These are phyloP conservation scores for Periplaneta americana DNA, from an alignment of 1,140 invertebrate species.

Conservation along the genomic window DNA sequence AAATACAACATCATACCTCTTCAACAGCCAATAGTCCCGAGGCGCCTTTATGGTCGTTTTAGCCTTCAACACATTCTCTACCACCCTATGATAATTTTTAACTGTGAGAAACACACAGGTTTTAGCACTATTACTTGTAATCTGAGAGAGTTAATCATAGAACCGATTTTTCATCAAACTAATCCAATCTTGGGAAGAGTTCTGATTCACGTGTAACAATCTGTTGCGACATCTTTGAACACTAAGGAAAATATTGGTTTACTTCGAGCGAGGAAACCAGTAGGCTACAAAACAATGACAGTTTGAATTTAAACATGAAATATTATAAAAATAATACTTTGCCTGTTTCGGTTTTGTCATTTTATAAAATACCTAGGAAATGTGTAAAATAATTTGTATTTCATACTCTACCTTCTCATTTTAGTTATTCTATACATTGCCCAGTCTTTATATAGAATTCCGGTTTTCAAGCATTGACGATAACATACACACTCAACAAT, in stretches of 20 bases:
- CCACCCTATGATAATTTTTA: background rate
- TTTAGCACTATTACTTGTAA: background rate
- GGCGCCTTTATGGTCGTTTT: no score
- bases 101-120: background rate
- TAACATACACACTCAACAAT: no score
- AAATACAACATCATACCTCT: background rate
- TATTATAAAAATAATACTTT: background rate
- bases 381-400: no score
- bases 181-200: background rate
- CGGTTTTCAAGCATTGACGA: no score
- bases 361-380: no score
- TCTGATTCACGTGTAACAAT: background rate
- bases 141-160: background rate
- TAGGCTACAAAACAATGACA: background rate
- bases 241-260: background rate
- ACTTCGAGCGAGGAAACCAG: no score
- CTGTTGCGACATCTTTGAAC: background rate
- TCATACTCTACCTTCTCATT: no score
- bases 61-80: background rate
- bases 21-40: background rate
- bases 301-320: background rate
- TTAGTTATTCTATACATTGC: no score
- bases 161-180: background rate
- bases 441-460: no score
- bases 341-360: no score